Conservation (phyloP, 2,113 vertebrate species). For the Chunga burmeisteri region DNA sequence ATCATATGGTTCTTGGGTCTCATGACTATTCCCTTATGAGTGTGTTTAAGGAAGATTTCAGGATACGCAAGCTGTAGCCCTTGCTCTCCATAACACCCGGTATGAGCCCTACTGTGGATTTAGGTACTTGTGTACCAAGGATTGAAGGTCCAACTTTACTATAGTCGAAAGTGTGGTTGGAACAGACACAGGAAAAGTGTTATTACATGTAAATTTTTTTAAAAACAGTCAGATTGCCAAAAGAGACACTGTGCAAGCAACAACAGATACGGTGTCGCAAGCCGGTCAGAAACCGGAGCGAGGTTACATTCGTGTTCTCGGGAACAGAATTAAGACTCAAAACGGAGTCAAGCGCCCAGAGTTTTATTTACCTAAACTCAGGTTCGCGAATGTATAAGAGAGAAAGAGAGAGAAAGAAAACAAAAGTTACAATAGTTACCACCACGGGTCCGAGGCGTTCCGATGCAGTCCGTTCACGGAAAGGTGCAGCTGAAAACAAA, state of each 20-base stretch:
- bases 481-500: no score
- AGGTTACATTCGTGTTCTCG: no score
- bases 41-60: not conserved
- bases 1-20: not conserved
- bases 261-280: not conserved
- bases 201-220: not conserved
- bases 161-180: not conserved
- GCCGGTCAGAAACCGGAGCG: no score
- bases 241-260: not conserved
- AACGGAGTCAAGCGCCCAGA: no score
- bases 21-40: not conserved
- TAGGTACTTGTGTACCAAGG: not conserved
- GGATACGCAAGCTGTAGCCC: not conserved
- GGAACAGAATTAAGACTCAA: no score
- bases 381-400: no score
- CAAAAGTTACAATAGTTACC: no score
- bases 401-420: no score
- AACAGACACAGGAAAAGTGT: not conserved
- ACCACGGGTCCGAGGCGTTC: no score
- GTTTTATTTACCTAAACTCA: no score
- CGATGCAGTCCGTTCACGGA: no score
- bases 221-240: not conserved
- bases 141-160: not conserved
- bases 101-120: not conserved
- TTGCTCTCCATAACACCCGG: not conserved